Conservation (phyloP, 2,113 vertebrate species). For the Neogobius melanostomus region DNA sequence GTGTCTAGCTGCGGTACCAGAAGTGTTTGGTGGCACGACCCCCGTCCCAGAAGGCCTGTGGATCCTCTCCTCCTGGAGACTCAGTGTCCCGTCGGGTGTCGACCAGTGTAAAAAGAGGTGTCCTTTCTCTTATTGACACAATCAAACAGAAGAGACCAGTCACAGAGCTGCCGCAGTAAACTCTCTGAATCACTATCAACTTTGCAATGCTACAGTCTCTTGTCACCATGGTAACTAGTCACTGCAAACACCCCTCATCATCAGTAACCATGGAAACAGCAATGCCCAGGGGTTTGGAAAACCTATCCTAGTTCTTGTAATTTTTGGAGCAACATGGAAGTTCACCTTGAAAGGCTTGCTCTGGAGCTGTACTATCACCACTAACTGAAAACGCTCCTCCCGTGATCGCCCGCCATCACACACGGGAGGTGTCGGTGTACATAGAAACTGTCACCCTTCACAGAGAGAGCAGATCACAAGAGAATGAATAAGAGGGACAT, state of each 20-base stretch:
- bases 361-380: constrained; percentile 19
- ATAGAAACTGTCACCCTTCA: constrained; percentile 41
- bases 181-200: constrained; percentile 18
- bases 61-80: constrained; percentile 87
- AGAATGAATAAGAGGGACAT: constrained; percentile 28
- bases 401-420: constrained; percentile 8
- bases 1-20: constrained; percentile 89
- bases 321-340: constrained; percentile 36
- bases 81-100: constrained; percentile 93
- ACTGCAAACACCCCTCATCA: constrained; percentile 38
- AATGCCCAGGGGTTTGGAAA: constrained; percentile 27
- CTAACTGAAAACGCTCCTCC: constrained; percentile 8
- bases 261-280: constrained; percentile 48
- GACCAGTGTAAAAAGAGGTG: constrained; percentile 92
- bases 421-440: constrained; percentile 39
- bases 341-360: constrained; percentile 31
- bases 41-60: constrained; percentile 88
- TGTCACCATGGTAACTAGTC: constrained; percentile 56
- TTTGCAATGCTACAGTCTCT: constrained; percentile 43
- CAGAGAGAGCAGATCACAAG: constrained; percentile 25
- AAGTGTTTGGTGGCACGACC: constrained; percentile 97
- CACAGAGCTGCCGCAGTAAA: constrained; percentile 85
- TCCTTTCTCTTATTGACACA: constrained; percentile 97
- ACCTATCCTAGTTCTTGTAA: constrained; percentile 1
- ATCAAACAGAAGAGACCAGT: constrained; percentile 97